Conservation (phyloP, 2,888 invertebrate genomes). For the Anarsia innoxiella region DNA sequence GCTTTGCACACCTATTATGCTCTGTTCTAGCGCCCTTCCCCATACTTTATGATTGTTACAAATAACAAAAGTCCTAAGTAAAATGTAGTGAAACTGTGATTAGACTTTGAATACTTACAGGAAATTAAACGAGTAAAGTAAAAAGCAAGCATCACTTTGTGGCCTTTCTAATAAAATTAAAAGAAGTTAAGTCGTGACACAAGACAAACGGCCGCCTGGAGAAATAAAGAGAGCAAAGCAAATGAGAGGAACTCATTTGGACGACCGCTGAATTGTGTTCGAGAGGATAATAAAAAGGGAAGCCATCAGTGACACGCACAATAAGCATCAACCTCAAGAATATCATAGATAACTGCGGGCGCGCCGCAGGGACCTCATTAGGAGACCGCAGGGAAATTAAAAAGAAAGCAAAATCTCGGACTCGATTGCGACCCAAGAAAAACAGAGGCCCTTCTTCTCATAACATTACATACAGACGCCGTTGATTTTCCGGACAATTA, state of each 20-base stretch:
- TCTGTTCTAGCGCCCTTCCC: constrained; percentile 6
- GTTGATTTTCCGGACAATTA: constrained; percentile 74
- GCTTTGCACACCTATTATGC: constrained; percentile 21
- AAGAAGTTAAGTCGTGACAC: constrained; percentile 64
- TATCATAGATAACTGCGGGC: constrained; percentile 73
- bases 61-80: no score
- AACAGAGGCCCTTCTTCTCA: constrained; percentile 68
- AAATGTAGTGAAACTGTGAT: constrained; percentile 12
- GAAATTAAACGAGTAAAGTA: constrained; percentile 38
- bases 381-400: constrained; percentile 76
- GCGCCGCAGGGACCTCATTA: constrained; percentile 71
- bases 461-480: constrained; percentile 74
- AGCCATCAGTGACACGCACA: constrained; percentile 76
- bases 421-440: constrained; percentile 68
- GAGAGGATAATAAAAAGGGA: constrained; percentile 75
- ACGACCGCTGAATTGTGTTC: constrained; percentile 72
- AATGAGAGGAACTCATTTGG: constrained; percentile 73
- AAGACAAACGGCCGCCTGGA: constrained; percentile 71
- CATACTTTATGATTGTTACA: no score
- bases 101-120: constrained; percentile 22
- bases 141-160: constrained; percentile 32
- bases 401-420: constrained; percentile 75
- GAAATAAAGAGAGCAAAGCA: constrained; percentile 72
- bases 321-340: constrained; percentile 76
- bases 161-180: constrained; percentile 58